phyloP scores from a whole-genome alignment of 2,888 invertebrate species.

The Endomychus coccineus region DNA sequence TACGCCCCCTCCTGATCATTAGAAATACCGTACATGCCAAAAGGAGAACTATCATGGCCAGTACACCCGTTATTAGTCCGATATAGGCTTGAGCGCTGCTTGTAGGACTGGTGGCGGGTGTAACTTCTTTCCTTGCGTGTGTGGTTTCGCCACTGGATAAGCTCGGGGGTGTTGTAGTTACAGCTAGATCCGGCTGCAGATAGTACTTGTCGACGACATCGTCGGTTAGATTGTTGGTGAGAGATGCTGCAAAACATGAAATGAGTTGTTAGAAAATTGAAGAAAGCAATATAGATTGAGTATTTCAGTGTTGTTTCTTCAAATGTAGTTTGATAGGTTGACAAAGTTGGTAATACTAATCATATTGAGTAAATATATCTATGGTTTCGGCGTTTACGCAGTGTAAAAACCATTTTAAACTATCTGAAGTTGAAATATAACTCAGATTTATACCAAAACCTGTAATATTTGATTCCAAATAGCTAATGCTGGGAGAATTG shows the following conservation, averaged over 20 bases:
- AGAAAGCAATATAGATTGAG: too few species aligned
- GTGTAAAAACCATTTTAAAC: too few species aligned
- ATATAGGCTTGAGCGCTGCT: slow-evolving; percentile 54
- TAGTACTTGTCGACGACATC: slow-evolving; percentile 58
- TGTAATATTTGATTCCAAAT: too few species aligned
- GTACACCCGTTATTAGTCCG: slow-evolving; percentile 58
- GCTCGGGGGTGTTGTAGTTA: slow-evolving; percentile 40
- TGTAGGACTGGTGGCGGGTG: slow-evolving; percentile 52
- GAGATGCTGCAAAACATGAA: slow-evolving; percentile 43
- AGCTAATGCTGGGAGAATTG: too few species aligned
- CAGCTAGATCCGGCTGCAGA: slow-evolving; percentile 41
- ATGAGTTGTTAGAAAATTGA: neutral
- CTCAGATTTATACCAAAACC: too few species aligned
- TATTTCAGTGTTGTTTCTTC: too few species aligned
- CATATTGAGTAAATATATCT: too few species aligned
- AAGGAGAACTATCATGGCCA: slow-evolving; percentile 59
- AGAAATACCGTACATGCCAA: slow-evolving; percentile 58
- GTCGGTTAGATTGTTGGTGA: slow-evolving; percentile 54
- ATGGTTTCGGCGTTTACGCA: too few species aligned
- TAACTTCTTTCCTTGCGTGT: slow-evolving; percentile 49
- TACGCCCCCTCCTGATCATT: slow-evolving; percentile 58
- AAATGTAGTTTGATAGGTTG: too few species aligned
- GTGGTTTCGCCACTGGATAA: slow-evolving; percentile 42
- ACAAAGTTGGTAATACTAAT: too few species aligned
- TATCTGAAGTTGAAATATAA: too few species aligned